A percentile compares a stretch with the other conserved stretches of the same genome.
These are phyloP conservation scores for Pterophyllum scalare DNA, from an alignment of 2,113 vertebrate genomes.

Conservation along the genomic window DNA sequence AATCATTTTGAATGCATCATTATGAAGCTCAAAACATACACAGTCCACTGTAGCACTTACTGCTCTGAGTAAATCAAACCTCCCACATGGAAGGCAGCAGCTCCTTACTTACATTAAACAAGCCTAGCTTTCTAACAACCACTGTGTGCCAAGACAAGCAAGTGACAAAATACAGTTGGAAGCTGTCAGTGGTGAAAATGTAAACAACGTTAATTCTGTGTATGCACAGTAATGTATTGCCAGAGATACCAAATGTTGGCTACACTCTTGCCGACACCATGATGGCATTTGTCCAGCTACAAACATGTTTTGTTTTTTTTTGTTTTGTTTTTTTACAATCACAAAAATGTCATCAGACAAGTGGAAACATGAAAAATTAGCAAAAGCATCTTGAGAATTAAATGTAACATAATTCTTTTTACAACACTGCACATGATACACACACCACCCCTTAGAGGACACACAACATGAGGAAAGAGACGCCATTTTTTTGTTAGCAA, in stretches of 20 bases:
- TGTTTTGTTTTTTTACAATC: not conserved
- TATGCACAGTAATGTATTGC: not conserved
- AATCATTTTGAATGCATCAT: slow-evolving; percentile 42
- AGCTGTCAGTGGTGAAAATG: not conserved
- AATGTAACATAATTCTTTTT: not conserved
- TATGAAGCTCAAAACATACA: slow-evolving; percentile 44
- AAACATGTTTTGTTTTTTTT: not conserved
- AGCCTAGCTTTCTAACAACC: not conserved
- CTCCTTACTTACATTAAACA: not conserved
- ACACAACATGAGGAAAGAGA: not conserved
- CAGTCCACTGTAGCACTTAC: slow-evolving; percentile 4
- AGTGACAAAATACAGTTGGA: not conserved
- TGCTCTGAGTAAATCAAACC: slow-evolving; percentile 26
- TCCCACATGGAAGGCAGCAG: slow-evolving; percentile 20
- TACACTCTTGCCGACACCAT: not conserved
- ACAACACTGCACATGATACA: not conserved
- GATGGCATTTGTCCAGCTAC: not conserved
- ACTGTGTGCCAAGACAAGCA: not conserved
- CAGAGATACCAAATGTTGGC: not conserved
- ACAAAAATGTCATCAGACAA: not conserved
- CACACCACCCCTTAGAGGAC: not conserved
- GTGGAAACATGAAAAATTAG: not conserved
- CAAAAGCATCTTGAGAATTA: too few relatives aligned
- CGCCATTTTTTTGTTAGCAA: not conserved
- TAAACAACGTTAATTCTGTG: not conserved